These are phyloP conservation scores for Siphlonurus alternatus DNA, from an alignment of 2,888 invertebrate species.

Conservation along the genomic window DNA sequence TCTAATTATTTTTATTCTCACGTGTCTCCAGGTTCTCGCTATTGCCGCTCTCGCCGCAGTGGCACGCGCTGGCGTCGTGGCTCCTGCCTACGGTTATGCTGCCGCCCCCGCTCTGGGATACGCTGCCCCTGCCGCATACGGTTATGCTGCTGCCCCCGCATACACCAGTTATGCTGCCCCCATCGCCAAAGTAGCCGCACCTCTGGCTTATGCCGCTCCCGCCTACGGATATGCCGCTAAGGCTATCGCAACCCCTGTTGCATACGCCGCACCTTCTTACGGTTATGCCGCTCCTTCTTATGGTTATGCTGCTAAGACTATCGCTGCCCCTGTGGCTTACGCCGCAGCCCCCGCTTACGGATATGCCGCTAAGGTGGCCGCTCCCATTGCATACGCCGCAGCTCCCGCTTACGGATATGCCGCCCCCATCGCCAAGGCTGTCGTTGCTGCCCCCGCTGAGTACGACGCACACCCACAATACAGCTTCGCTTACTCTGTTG, in stretches of 20 bases:
- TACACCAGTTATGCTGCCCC: neutral
- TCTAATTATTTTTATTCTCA: too few species aligned
- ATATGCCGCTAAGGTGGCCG: neutral
- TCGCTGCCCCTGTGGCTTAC: constrained; percentile 20
- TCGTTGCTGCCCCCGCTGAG: constrained; percentile 11
- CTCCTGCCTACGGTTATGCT: neutral
- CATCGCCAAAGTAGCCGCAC: neutral
- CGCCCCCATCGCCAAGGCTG: neutral
- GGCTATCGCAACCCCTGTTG: constrained; percentile 5
- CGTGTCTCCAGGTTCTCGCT: neutral
- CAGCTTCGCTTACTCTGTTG: constrained; percentile 12
- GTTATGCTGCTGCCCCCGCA: neutral
- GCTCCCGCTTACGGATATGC: neutral
- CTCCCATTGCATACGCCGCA: constrained; percentile 1
- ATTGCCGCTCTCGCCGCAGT: constrained; percentile 5
- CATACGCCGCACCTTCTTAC: constrained; percentile 7
- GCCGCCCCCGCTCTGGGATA: constrained; percentile 9
- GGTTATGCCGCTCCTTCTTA: constrained; percentile 9
- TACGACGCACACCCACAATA: constrained; percentile 12
- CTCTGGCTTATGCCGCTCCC: constrained; percentile 8
- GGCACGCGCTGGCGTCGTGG: constrained; percentile 6
- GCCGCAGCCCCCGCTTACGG: constrained; percentile 11
- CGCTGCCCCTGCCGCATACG: constrained; percentile 4
- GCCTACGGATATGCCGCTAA: constrained; percentile 6
- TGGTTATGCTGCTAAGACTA: constrained; percentile 12